These are phyloP conservation scores for Malurus alboscapulatus DNA, from an alignment of 2,113 vertebrate genomes.

Conservation along the genomic window DNA sequence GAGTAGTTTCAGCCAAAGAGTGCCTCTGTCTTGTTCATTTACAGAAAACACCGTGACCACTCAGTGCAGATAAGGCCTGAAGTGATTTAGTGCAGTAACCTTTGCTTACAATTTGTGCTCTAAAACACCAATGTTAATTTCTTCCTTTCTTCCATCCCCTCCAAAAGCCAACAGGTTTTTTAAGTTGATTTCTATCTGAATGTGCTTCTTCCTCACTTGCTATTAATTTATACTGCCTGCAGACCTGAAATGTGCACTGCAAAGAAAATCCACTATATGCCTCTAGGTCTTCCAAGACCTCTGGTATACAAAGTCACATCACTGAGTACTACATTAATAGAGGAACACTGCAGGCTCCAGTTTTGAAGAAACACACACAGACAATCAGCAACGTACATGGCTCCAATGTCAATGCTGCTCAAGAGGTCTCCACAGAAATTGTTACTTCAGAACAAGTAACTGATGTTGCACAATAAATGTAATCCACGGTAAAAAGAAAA, in stretches of 20 bases:
- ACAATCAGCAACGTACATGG: not conserved
- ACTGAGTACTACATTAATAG: accelerated
- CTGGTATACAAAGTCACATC: not conserved
- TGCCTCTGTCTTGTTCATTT: not conserved
- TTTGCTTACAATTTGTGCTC: not conserved
- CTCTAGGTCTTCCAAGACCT: not conserved
- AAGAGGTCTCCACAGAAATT: not conserved
- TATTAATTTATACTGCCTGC: not conserved
- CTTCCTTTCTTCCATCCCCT: not conserved
- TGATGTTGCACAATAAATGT: not conserved
- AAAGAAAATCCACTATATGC: not conserved
- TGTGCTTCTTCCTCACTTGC: accelerated
- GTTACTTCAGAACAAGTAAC: not conserved
- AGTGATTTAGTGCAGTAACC: not conserved
- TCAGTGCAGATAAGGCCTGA: not conserved
- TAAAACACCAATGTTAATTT: not conserved
- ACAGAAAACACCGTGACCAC: not conserved
- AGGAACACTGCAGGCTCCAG: not conserved
- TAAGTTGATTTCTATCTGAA: not conserved
- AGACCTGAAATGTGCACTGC: not conserved
- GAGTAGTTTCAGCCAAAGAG: not conserved
- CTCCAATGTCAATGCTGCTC: not conserved
- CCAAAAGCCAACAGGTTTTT: not conserved
- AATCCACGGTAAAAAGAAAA: not conserved
- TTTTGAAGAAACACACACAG: not conserved